A percentile compares a stretch with the other conserved stretches of the same genome.
phyloP scores from a whole-genome alignment of 2,888 invertebrate genomes.

The Serrognathus titanus region DNA sequence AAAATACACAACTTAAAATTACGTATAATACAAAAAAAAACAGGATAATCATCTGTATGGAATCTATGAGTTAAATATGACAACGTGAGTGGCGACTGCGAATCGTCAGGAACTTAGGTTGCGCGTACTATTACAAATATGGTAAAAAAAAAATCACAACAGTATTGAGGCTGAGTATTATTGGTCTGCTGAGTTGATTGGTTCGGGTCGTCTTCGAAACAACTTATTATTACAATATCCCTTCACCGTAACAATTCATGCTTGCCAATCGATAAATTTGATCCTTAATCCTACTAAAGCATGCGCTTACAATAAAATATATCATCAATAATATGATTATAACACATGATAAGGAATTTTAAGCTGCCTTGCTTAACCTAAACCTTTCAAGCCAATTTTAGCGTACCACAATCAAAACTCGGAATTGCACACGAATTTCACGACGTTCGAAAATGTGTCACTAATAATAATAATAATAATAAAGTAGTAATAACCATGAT shows the following conservation, averaged over 20 bases:
- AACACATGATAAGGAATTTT: constrained; percentile 18
- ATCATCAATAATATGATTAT: constrained; percentile 5
- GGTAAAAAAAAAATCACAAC: constrained; percentile 39
- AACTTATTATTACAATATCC: constrained; percentile 30
- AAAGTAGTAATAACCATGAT: background rate
- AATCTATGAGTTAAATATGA: constrained; percentile 19
- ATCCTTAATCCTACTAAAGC: constrained; percentile 1
- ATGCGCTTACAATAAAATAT: constrained; percentile 3
- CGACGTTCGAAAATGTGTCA: too few species aligned
- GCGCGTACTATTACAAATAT: constrained; percentile 26
- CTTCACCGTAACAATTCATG: constrained; percentile 29
- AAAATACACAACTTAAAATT: constrained; percentile 13
- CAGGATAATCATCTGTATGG: constrained; percentile 13
- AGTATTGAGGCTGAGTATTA: constrained; percentile 42
- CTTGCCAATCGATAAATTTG: constrained; percentile 9
- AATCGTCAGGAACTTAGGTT: constrained; percentile 28
- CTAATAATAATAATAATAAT: background rate
- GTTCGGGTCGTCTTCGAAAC: constrained; percentile 28
- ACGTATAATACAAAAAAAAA: constrained; percentile 15
- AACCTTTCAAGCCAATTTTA: too few species aligned
- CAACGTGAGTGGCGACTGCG: constrained; percentile 13
- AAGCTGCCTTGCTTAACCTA: constrained; percentile 16
- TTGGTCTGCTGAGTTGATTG: constrained; percentile 30
- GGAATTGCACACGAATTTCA: background rate
- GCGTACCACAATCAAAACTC: background rate